phyloP scores from a whole-genome alignment of 2,888 invertebrate species.

The Branchellion lobata region DNA sequence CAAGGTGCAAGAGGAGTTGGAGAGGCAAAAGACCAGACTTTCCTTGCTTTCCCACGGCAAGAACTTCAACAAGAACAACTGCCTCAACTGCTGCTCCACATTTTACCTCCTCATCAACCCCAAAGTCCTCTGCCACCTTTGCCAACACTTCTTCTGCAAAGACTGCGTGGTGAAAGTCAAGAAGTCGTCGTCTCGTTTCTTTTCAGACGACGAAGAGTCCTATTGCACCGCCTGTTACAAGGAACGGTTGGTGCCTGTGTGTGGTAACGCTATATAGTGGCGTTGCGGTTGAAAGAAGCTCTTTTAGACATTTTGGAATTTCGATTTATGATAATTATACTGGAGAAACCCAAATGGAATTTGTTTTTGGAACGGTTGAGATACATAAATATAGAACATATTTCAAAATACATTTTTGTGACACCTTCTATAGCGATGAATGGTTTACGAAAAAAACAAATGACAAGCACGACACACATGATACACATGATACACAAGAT shows the following conservation, averaged over 20 bases:
- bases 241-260: not conserved
- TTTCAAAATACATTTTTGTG: too few species aligned
- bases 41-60: not conserved
- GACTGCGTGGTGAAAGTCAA: not conserved
- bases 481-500: too few species aligned
- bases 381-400: too few species aligned
- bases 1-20: not conserved
- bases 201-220: not conserved
- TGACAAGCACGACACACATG: too few species aligned
- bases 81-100: constrained; percentile 8
- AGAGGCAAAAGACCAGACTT: not conserved
- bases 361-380: too few species aligned
- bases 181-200: not conserved
- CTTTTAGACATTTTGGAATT: too few species aligned
- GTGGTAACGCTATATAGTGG: too few species aligned
- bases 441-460: too few species aligned
- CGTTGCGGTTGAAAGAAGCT: too few species aligned
- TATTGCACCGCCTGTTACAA: not conserved
- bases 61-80: constrained; percentile 11
- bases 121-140: not conserved
- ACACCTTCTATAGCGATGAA: too few species aligned
- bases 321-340: too few species aligned
- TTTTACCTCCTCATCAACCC: not conserved
- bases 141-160: not conserved
- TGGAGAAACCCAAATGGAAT: too few species aligned